phyloP scores from a whole-genome alignment of 2,888 invertebrate genomes.

The Thumatha senex region DNA sequence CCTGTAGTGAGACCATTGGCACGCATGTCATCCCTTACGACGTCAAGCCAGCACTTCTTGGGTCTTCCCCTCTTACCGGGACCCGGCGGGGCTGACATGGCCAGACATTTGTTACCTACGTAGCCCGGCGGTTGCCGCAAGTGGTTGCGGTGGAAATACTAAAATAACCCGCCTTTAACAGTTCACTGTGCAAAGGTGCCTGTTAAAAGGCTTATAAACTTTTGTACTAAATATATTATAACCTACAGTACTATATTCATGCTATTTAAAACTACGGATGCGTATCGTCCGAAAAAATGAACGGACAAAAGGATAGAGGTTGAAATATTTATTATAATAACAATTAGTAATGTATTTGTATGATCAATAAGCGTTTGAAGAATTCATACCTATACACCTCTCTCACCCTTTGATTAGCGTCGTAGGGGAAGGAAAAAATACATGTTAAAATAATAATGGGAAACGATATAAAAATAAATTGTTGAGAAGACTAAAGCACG shows the following conservation, averaged over 20 bases:
- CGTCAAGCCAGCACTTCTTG: too few species aligned
- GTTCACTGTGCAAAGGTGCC: not conserved
- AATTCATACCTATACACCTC: slow-evolving; percentile 72
- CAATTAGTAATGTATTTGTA: slow-evolving; percentile 5
- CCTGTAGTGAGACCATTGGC: too few species aligned
- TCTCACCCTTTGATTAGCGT: slow-evolving; percentile 75
- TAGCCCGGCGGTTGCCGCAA: too few species aligned
- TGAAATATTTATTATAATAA: slow-evolving; percentile 34
- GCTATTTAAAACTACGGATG: slow-evolving; percentile 25
- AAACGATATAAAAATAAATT: not conserved
- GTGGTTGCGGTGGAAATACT: too few species aligned
- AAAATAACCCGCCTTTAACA: too few species aligned
- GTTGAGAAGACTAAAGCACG: too few species aligned
- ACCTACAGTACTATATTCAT: too few species aligned
- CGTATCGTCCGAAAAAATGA: slow-evolving; percentile 30
- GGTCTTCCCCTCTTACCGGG: too few species aligned
- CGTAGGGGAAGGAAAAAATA: slow-evolving; percentile 47
- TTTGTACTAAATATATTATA: not conserved
- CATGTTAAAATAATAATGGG: slow-evolving; percentile 17
- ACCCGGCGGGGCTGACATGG: too few species aligned
- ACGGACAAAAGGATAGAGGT: slow-evolving; percentile 74
- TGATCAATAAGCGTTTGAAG: slow-evolving; percentile 18
- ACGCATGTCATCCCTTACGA: too few species aligned
- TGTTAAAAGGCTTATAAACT: not conserved
- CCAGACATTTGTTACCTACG: too few species aligned